Evolutionary conservation across 1,140 invertebrate species (phyloP), one percentile per base, ranked within the genome.

Genomic region (Sminthurinus signatus): DNA sequence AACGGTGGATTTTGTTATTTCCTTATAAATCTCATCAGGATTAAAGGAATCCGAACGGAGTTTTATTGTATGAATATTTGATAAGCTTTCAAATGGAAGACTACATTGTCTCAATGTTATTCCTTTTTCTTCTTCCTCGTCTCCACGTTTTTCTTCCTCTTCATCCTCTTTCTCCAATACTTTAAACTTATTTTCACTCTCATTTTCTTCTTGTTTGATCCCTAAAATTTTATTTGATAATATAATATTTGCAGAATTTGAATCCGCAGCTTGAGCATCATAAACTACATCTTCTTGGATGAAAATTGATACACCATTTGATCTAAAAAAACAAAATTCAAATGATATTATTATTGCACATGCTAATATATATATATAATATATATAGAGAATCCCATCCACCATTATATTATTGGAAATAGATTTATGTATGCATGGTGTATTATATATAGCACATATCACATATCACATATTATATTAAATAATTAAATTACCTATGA

Each of bases 241-340:
- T 48, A 12, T 23, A 19, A 23, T 32, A 19, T 56, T 56, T 21
- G 19, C 32, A 19, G 17, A 19, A 2, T 39, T 17, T 17, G n/a
- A 19, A 12, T 46, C 57, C 17, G 4, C 57, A 10, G 21, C 43
- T 59, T 59, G 36, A 4, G 15, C 15, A 23, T 23, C 25, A 15
- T 54, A 27, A 14, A 21, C 43, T 17, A 39, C 2, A 12, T 62
- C 31, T 43, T 72, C 67, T 32, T 72, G 70, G 17, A 72, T 64
- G 42, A 69, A 72, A 1, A 72, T 67, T 28, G 65, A 67, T 19
- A 72, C 57, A 61, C 70, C 70, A 42, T 68, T 55, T 3, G 36
- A 59, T 36, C 70, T 72, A 31, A 36, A 57, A 56, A 48, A 12
- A 21, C 27, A n/a, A n/a, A n/a, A n/a, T n/a, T n/a, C n/a, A n/a